A percentile compares a stretch with the other conserved stretches of the same genome.
Evolutionary conservation across 2,797 vertebrate species (phyloP).

Genomic region (Peromyscus nudipes): DNA sequence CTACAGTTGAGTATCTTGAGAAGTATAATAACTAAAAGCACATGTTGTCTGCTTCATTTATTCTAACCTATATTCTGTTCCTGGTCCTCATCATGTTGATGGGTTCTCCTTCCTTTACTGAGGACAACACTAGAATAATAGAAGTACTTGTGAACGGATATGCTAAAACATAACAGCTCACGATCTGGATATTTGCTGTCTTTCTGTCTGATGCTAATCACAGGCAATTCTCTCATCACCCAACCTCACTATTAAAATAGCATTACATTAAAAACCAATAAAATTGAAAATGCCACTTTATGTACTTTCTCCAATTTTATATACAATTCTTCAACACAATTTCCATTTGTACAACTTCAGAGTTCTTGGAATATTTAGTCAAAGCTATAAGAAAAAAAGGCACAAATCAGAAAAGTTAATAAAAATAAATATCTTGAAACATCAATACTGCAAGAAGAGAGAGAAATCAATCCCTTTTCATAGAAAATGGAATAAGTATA

Average conservation of each 20-base stretch:
- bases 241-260: neutral
- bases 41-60: neutral
- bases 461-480: neutral
- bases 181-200: neutral
- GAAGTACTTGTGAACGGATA: neutral
- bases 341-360: neutral
- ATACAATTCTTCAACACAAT: neutral
- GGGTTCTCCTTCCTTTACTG: neutral
- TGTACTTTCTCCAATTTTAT: neutral
- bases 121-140: neutral
- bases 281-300: neutral
- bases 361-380: conserved; percentile 10
- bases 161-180: neutral
- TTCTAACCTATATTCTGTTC: neutral
- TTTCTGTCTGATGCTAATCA: neutral
- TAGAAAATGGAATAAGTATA: neutral
- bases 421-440: neutral
- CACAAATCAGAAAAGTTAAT: neutral
- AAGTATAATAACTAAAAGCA: neutral
- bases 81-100: neutral
- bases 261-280: neutral
- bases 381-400: neutral
- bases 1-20: neutral
- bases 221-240: neutral
- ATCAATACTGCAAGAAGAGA: neutral